These are phyloP conservation scores for Macrotis lagotis DNA, from an alignment of 2,113 vertebrate species.

Conservation along the genomic window DNA sequence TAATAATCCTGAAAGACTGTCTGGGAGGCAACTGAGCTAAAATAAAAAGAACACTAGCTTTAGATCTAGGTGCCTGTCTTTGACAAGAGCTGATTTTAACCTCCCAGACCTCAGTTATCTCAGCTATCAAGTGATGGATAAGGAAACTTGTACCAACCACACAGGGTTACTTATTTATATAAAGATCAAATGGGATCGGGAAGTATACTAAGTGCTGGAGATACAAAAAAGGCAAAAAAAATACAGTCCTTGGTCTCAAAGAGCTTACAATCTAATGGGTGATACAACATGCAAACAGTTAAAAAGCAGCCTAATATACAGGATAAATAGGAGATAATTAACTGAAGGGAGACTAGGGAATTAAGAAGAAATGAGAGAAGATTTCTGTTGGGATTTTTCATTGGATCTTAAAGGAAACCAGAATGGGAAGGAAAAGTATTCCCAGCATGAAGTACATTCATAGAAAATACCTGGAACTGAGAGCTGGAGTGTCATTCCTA, in stretches of 20 bases:
- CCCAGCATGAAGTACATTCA: background rate
- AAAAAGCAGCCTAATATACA: background rate
- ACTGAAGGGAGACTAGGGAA: background rate
- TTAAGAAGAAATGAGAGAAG: background rate
- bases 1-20: background rate
- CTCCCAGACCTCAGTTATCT: background rate
- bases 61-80: background rate
- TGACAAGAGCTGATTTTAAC: background rate
- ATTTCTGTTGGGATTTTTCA: background rate
- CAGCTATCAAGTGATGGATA: background rate
- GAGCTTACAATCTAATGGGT: background rate
- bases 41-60: background rate
- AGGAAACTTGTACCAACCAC: background rate
- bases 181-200: background rate
- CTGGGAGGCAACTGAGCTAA: background rate
- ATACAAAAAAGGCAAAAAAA: background rate
- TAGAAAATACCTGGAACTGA: background rate
- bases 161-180: background rate
- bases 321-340: background rate
- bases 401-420: background rate
- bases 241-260: background rate
- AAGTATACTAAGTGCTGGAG: background rate
- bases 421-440: background rate
- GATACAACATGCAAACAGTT: background rate
- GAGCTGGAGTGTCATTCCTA: background rate